Conservation (phyloP, 1,140 invertebrate genomes). For the Drosophila nannoptera region DNA sequence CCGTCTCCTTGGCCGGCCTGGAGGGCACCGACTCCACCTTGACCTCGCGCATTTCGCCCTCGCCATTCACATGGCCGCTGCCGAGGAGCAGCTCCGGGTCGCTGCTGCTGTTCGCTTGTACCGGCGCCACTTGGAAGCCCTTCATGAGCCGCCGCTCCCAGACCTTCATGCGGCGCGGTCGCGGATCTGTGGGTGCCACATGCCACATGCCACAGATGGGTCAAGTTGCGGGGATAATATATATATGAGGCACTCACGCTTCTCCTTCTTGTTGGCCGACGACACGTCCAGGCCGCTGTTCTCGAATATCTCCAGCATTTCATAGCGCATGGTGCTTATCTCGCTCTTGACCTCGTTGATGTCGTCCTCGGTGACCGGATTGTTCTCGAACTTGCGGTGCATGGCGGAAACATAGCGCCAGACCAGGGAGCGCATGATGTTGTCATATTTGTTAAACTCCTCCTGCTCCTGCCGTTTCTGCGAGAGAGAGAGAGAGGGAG, state of each 20-base stretch:
- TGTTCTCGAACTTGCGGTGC: slow-evolving; percentile 87
- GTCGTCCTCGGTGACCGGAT: slow-evolving; percentile 92
- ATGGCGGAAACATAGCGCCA: slow-evolving; percentile 91
- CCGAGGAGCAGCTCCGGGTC: slow-evolving; percentile 64
- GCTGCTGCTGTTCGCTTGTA: slow-evolving; percentile 81
- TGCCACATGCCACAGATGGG: not conserved
- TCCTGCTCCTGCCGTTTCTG: slow-evolving; percentile 81
- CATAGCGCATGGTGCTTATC: slow-evolving; percentile 88
- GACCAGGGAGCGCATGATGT: slow-evolving; percentile 89
- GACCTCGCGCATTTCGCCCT: slow-evolving; percentile 76
- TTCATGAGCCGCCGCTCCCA: slow-evolving; percentile 92
- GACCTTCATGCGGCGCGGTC: slow-evolving; percentile 87
- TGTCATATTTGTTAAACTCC: slow-evolving; percentile 84
- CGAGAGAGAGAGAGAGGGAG: no score
- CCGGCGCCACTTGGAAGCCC: slow-evolving; percentile 89
- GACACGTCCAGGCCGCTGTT: slow-evolving; percentile 89
- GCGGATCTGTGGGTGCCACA: slow-evolving; percentile 79
- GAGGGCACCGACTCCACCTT: slow-evolving; percentile 68
- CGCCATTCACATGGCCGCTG: slow-evolving; percentile 50
- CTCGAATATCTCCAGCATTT: slow-evolving; percentile 90
- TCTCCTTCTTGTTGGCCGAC: slow-evolving; percentile 84
- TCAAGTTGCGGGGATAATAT: not conserved
- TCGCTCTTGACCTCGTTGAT: slow-evolving; percentile 95
- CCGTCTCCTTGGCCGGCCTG: slow-evolving; percentile 82
- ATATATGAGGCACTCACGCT: slow-evolving; percentile 79